phyloP scores from a whole-genome alignment of 1,140 invertebrate species.

The Tetramorium parvispinum region DNA sequence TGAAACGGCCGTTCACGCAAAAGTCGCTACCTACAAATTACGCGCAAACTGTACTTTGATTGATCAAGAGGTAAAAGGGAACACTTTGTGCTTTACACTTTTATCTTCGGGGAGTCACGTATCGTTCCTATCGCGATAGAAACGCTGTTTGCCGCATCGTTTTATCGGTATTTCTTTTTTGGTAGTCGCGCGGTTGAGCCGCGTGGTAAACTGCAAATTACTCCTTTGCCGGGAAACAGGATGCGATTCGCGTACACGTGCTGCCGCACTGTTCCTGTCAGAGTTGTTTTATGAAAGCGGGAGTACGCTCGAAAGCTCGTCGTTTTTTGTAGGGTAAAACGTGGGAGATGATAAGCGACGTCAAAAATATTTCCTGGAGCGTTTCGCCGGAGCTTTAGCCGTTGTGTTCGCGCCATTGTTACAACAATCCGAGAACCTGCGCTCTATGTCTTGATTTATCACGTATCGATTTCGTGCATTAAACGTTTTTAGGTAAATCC shows the following conservation, averaged over 20 bases:
- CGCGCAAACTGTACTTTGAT: neutral
- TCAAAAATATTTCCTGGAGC: conserved; percentile 75
- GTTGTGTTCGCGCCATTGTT: conserved; percentile 22
- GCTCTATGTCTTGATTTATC: conserved; percentile 54
- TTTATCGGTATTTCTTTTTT: conserved; percentile 40
- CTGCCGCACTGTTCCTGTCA: conserved; percentile 46
- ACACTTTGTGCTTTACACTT: neutral
- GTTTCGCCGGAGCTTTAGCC: conserved; percentile 31
- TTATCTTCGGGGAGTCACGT: neutral
- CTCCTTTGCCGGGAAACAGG: conserved; percentile 24
- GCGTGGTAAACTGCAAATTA: conserved; percentile 54
- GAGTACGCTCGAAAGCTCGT: conserved; percentile 63
- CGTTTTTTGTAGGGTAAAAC: conserved; percentile 64
- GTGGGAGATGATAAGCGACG: conserved; percentile 70
- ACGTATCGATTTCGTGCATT: conserved; percentile 36
- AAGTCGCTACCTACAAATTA: neutral
- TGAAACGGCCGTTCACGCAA: neutral
- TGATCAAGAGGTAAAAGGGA: neutral
- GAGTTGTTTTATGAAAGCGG: conserved; percentile 56
- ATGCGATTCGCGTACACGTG: conserved; percentile 61
- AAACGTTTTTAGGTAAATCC: conserved; percentile 11
- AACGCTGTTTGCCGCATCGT: neutral
- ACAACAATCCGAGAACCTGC: conserved; percentile 23
- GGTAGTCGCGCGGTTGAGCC: neutral
- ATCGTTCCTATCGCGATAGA: conserved; percentile 7